Base-by-base conservation (phyloP, 1,140 invertebrate genomes). In the Penaeus indicus region DNA sequence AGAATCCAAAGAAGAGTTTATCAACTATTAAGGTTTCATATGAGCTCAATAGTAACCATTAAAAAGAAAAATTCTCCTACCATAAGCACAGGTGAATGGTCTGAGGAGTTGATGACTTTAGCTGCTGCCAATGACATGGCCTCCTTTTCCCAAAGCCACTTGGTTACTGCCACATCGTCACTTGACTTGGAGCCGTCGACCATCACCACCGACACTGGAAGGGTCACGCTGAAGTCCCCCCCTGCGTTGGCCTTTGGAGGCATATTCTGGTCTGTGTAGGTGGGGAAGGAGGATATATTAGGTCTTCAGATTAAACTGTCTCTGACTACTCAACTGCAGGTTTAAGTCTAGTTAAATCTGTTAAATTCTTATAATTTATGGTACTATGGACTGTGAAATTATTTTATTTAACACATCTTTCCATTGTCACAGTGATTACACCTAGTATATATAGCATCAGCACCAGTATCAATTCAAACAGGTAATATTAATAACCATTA, bases 191-290 rank as follows among this genome's bases (percentile, higher is more conserved):
- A 96, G 0, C 98, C 98, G 93, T 99, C 98, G 47, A 99, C 93
- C 61, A 95, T 94, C 1, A 98, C 94, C 13, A 96, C 95, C 32
- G 94, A 95, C 3, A 95, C 92, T 0, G 97, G 97, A 19, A 97
- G 93, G 13, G 95, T 94, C 0, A 98, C 93, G 60, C 95, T 95
- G 91, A 96, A 95, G 93, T 98, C 96, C 1, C 96, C 96, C 42
- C 97, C 97, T 32, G 96, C 97, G 92, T 97, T 96, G 1, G 97
- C 97, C 92, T 96, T 95, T 0, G 97, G 97, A 13, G 96, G 94
- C 42, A 96, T 95, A 93, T 99, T 99, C 93, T 96, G 96, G 93
- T 97, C 97, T 98, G 91, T 64, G 92, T 13, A 47, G 90, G 32
- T 16, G 92, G 80, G 89, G 85, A 91, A 85, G 92, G 88, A 82